Base-by-base conservation (phyloP, 1,140 invertebrate species). In the Acromyrmex charruanus region DNA sequence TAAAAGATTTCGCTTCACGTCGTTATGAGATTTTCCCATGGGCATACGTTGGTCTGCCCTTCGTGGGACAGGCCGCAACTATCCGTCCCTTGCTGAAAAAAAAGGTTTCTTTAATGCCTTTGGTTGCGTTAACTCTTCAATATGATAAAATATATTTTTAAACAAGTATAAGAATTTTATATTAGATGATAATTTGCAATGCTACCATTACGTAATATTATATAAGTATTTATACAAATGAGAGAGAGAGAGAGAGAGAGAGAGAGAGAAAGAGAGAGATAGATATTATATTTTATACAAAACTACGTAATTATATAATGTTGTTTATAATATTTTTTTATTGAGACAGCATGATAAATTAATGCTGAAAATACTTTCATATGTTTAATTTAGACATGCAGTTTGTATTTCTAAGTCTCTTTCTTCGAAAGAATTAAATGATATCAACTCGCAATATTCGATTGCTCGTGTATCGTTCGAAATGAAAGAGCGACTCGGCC, bases 1-100 rank as follows among this genome's bases (percentile, higher is more conserved):
- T 90, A 90, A 90, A 90, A 87, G 74, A 90, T 90, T 90, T 87
- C 69, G 80, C 63, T 90, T 6, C 74, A 69, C 69, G 55, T 81
- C 35, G 59, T 88, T 74, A 51, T 63, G 49, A 53, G 74, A 79
- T 89, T 90, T 90, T 90, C 88, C 87, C 89, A 90, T 89, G 88
- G 58, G 2, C 49, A 61, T 71, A 39, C 39, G 66, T 85, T 79
- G 53, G 35, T 79, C 49, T 75, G 79, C 69, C 39, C 55, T 79
- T 35, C 85, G 72, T 21, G 74, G 35, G 51, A 87, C 75, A 68
- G 63, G 88, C 87, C 65, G 69, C 61, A 81, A 49, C 51, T 59
- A 10, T 16, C 5, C 18, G 9, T 44, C 14, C 63, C 61, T 65
- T 51, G 44, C 18, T 21, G 63, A 84, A 87, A 85, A 88, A 89